A percentile compares a stretch with the other conserved stretches of the same genome.
Evolutionary conservation across 1,140 invertebrate species (phyloP).

Genomic region (Listronotus oregonensis): DNA sequence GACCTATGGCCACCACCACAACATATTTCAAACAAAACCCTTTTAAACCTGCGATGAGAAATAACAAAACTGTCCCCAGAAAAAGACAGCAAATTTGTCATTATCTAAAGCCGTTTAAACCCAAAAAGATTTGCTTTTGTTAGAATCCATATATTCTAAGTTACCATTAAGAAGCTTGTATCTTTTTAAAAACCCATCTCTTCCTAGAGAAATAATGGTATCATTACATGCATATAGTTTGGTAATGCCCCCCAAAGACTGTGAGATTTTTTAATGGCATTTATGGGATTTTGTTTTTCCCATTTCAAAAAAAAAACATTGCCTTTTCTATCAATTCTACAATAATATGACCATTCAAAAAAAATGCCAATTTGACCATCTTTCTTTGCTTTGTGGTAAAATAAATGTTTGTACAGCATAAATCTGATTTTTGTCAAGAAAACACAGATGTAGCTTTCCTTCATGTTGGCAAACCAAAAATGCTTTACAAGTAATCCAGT

Average conservation of each 20-base stretch:
- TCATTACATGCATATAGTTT: constrained; percentile 29
- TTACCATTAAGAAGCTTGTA: constrained; percentile 28
- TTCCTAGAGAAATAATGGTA: constrained; percentile 40
- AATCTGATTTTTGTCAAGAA: constrained; percentile 45
- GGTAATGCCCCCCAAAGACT: constrained; percentile 46
- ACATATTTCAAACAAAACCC: constrained; percentile 55
- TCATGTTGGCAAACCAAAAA: constrained; percentile 64
- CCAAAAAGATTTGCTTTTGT: constrained; percentile 47
- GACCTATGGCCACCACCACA: constrained; percentile 82
- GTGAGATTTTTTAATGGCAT: constrained; percentile 42
- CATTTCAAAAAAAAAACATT: constrained; percentile 65
- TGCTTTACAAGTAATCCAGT: constrained; percentile 65
- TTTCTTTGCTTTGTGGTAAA: constrained; percentile 70
- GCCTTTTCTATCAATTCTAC: constrained; percentile 76
- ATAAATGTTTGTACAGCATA: constrained; percentile 54
- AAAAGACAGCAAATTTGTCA: constrained; percentile 63
- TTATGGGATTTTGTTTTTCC: constrained; percentile 26
- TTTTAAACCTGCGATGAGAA: constrained; percentile 56
- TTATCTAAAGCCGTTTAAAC: constrained; percentile 31
- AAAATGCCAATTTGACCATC: constrained; percentile 66
- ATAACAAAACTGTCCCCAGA: constrained; percentile 66
- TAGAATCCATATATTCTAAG: constrained; percentile 30
- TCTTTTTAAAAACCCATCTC: constrained; percentile 43
- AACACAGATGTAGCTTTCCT: constrained; percentile 62
- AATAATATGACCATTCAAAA: constrained; percentile 57